Conservation (phyloP, 2,797 vertebrate genomes). For the Perodicticus potto region DNA sequence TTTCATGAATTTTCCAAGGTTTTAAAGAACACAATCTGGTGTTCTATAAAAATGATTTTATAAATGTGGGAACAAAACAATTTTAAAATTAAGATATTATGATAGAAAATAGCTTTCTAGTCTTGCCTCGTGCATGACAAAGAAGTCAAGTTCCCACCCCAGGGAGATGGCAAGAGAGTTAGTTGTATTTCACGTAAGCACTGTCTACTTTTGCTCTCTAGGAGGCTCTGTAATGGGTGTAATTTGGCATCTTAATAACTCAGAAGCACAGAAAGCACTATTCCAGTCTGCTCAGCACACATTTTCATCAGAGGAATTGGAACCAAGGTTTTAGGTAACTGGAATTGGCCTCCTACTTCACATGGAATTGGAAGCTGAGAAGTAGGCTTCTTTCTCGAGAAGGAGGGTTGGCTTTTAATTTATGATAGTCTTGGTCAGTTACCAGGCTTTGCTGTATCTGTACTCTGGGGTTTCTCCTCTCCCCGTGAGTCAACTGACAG, state of each 20-base stretch:
- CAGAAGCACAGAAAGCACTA: background rate
- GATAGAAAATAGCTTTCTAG: conserved; percentile 19
- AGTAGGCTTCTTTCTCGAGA: background rate
- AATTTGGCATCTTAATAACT: background rate
- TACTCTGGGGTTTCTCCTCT: background rate
- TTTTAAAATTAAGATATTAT: conserved; percentile 36
- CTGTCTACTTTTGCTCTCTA: background rate
- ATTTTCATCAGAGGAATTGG: background rate
- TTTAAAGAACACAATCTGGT: background rate
- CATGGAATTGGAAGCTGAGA: background rate
- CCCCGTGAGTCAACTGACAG: background rate
- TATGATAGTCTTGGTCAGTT: background rate
- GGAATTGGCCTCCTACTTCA: background rate
- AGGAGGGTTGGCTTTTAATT: background rate
- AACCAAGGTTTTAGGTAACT: background rate
- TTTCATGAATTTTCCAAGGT: conserved; percentile 32
- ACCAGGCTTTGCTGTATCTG: background rate
- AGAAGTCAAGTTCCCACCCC: background rate
- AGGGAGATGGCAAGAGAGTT: background rate
- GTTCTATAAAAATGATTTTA: background rate
- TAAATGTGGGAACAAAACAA: conserved; percentile 1
- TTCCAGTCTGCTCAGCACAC: conserved; percentile 11
- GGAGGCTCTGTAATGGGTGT: background rate
- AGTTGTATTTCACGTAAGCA: background rate
- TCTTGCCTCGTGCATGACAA: background rate